A percentile compares a stretch with the other conserved stretches of the same genome.
phyloP scores from a whole-genome alignment of 1,140 invertebrate species.

The Heliconius himera region DNA sequence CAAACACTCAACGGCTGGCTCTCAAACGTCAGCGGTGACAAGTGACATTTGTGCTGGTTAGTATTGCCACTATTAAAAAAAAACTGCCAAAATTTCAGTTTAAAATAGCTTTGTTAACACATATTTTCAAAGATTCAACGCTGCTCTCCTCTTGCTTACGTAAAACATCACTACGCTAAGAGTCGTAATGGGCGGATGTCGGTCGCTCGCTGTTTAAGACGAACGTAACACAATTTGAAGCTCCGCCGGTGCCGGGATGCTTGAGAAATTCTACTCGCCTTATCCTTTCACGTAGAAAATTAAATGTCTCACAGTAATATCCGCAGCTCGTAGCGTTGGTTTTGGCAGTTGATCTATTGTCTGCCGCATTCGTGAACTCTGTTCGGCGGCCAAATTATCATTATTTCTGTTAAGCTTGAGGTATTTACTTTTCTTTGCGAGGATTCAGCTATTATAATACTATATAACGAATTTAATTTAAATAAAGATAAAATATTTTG shows the following conservation, averaged over 20 bases:
- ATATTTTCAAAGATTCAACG: too few relatives aligned
- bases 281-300: constrained; percentile 81
- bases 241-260: background rate
- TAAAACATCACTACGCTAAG: background rate
- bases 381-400: constrained; percentile 11
- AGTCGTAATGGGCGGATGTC: constrained; percentile 7
- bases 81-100: too few relatives aligned
- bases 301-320: constrained; percentile 78
- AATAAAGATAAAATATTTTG: too few relatives aligned
- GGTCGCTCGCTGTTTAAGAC: background rate
- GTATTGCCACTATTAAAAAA: too few relatives aligned
- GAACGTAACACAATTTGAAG: constrained; percentile 21
- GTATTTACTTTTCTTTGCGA: background rate
- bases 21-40: too few relatives aligned
- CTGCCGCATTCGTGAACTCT: constrained; percentile 32
- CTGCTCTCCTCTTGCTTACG: background rate
- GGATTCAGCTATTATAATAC: too few relatives aligned
- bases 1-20: too few relatives aligned
- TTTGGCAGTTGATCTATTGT: constrained; percentile 75
- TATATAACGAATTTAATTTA: too few relatives aligned
- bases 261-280: constrained; percentile 65
- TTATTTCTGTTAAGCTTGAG: constrained; percentile 11
- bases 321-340: constrained; percentile 60
- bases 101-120: too few relatives aligned
- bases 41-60: too few relatives aligned